These are phyloP conservation scores for Enteromius treurensis DNA, from an alignment of 2,797 vertebrate genomes.

Conservation along the genomic window DNA sequence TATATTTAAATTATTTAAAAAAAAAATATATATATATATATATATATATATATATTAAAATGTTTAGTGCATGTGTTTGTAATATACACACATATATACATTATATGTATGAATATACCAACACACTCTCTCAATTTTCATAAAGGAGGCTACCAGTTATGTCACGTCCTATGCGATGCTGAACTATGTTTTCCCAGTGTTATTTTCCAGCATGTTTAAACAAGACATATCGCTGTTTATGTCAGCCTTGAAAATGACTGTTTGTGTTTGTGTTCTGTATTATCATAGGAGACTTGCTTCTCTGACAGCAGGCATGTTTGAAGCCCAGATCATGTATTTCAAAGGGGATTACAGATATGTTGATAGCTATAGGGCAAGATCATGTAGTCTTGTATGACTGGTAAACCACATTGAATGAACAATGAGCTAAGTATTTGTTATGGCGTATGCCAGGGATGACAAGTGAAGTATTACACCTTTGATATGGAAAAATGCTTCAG, in stretches of 20 bases:
- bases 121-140: not conserved
- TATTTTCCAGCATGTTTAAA: conserved; percentile 46
- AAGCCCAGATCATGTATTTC: conserved; percentile 45
- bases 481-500: conserved; percentile 15
- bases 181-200: conserved; percentile 13
- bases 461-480: conserved; percentile 36
- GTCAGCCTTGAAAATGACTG: conserved; percentile 58
- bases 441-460: conserved; percentile 40
- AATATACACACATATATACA: too few species aligned
- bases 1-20: too few species aligned
- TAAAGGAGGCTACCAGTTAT: conserved; percentile 10
- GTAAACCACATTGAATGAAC: conserved; percentile 49
- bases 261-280: conserved; percentile 48
- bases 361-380: conserved; percentile 47
- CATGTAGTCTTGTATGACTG: conserved; percentile 41
- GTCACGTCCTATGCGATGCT: not conserved
- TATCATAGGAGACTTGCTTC: conserved; percentile 49
- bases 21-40: too few species aligned
- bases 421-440: conserved; percentile 50
- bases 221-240: conserved; percentile 63
- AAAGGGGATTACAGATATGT: conserved; percentile 52
- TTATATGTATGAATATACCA: too few species aligned
- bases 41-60: too few species aligned
- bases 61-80: too few species aligned
- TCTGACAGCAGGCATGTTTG: conserved; percentile 41